Evolutionary conservation across 2,888 invertebrate species (phyloP).

Genomic region (Perithous albicinctus): DNA sequence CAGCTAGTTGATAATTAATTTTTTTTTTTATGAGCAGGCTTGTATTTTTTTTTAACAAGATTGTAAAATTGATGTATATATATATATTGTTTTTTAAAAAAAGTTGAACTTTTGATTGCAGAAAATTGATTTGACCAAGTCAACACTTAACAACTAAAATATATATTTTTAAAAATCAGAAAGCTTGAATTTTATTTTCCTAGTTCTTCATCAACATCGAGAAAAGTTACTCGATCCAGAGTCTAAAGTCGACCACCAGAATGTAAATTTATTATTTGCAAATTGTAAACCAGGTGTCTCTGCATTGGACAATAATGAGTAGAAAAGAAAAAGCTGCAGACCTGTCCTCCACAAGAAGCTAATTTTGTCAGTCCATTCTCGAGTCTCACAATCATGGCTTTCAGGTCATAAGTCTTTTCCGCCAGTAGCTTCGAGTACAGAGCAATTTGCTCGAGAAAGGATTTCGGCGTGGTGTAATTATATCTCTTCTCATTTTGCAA

Average conservation of each 20-base stretch:
- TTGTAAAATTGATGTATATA: too few relatives aligned
- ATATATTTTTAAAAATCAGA: too few relatives aligned
- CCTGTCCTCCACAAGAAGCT: slow-evolving; percentile 94
- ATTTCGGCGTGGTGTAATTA: slow-evolving; percentile 98
- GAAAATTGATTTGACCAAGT: neutral
- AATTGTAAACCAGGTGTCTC: too few relatives aligned
- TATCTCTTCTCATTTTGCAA: slow-evolving; percentile 94
- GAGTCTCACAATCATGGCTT: slow-evolving; percentile 91
- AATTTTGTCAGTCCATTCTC: slow-evolving; percentile 96
- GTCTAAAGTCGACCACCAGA: too few relatives aligned
- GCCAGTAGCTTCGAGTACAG: slow-evolving; percentile 91
- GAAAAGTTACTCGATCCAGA: too few relatives aligned
- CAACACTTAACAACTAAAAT: too few relatives aligned
- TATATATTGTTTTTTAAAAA: neutral
- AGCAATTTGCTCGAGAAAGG: slow-evolving; percentile 96
- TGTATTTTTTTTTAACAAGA: too few relatives aligned
- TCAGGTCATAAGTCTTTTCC: slow-evolving; percentile 89
- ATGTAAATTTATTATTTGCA: too few relatives aligned
- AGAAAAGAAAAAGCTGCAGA: slow-evolving; percentile 75
- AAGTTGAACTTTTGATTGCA: neutral
- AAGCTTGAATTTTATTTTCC: too few relatives aligned
- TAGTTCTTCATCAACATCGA: too few relatives aligned
- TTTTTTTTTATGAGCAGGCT: too few relatives aligned
- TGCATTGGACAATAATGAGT: neutral
- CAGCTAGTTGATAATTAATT: neutral